phyloP scores from a whole-genome alignment of 2,888 invertebrate genomes.

The Scaptomyza caliginosa region DNA sequence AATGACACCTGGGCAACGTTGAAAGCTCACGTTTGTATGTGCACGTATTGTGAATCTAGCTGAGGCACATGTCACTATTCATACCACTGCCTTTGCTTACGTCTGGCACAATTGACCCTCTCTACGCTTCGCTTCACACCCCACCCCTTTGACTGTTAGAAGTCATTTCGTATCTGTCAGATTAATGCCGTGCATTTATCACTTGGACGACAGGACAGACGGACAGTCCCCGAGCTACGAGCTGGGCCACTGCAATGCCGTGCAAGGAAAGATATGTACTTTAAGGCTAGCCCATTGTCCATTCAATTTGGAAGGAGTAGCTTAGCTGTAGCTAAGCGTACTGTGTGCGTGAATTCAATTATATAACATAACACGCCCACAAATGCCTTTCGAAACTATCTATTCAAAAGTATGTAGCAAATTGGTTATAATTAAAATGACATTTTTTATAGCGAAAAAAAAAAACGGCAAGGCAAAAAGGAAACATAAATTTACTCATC shows the following conservation, averaged over 20 bases:
- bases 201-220: conserved; percentile 20
- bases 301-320: not conserved
- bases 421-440: not conserved
- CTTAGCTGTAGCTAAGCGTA: not conserved
- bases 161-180: conserved; percentile 52
- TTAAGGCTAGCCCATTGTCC: conserved; percentile 7
- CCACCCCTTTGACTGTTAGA: conserved; percentile 4
- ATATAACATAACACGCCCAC: conserved; percentile 35
- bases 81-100: conserved; percentile 5
- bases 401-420: not conserved
- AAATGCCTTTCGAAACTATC: conserved; percentile 23
- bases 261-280: conserved; percentile 50
- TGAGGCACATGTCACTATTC: conserved; percentile 31
- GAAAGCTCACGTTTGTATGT: conserved; percentile 2
- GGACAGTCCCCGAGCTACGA: conserved; percentile 32
- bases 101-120: conserved; percentile 6
- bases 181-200: conserved; percentile 70
- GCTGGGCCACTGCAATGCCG: conserved; percentile 46
- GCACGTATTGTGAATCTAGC: conserved; percentile 4
- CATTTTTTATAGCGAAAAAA: not conserved
- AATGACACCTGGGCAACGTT: not conserved
- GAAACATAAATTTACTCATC: not conserved
- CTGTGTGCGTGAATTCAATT: conserved; percentile 44
- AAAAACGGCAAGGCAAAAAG: not conserved
- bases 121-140: not conserved